Conservation (phyloP, 2,113 vertebrate genomes). For the Dryoscopus gambensis region DNA sequence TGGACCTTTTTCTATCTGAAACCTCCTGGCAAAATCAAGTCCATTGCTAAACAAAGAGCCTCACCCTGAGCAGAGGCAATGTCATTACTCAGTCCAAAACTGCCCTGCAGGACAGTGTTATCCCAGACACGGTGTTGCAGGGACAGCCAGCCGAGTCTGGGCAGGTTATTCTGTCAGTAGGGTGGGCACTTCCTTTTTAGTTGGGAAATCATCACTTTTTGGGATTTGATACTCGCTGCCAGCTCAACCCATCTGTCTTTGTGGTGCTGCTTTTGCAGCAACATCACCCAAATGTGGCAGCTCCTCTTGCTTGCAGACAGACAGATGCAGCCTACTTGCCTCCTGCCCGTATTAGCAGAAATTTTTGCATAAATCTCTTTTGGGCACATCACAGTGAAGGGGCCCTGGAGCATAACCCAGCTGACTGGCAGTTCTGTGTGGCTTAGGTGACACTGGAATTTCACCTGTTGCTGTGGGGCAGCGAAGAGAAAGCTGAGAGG, state of each 20-base stretch:
- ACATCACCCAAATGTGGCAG: background rate
- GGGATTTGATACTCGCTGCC: background rate
- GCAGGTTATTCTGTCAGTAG: background rate
- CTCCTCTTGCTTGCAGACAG: slow-evolving; percentile 4
- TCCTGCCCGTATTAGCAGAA: background rate
- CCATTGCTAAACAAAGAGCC: background rate
- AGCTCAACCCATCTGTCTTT: slow-evolving; percentile 4
- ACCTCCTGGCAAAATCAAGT: background rate
- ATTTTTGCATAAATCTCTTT: background rate
- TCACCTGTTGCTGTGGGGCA: background rate
- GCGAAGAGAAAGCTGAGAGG: background rate
- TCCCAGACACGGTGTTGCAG: background rate
- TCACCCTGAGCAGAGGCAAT: background rate
- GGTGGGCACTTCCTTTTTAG: background rate
- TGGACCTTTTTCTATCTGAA: background rate
- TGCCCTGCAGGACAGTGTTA: background rate
- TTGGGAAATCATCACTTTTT: background rate
- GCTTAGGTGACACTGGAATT: background rate
- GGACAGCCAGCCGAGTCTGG: background rate
- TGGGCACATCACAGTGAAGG: background rate
- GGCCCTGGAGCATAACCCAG: background rate
- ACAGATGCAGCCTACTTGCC: background rate
- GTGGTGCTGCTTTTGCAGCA: background rate
- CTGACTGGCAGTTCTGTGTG: background rate
- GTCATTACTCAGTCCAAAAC: background rate